Conservation (phyloP, 2,113 vertebrate species). For the Thomomys bottae region DNA sequence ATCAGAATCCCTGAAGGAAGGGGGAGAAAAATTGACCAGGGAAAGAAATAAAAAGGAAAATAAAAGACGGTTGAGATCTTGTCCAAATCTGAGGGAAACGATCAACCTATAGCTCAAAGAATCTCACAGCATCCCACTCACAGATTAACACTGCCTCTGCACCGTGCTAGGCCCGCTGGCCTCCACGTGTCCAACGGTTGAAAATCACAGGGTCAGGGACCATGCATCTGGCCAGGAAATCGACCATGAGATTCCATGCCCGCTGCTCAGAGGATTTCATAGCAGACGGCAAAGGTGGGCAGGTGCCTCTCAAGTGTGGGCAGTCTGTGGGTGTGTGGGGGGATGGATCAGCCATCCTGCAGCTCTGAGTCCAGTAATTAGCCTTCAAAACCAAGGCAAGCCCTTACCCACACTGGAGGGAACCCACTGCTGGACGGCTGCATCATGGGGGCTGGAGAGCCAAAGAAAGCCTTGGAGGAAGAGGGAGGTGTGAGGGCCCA, state of each 20-base stretch:
- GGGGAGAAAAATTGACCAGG: too few species aligned
- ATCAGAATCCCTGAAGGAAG: neutral
- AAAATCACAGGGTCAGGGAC: neutral
- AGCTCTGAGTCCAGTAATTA: neutral
- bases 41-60: neutral
- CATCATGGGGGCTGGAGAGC: too few species aligned
- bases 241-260: neutral
- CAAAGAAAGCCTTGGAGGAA: too few species aligned
- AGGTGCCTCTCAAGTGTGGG: too few species aligned
- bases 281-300: too few species aligned
- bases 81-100: neutral
- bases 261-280: rapidly evolving
- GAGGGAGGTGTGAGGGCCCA: neutral
- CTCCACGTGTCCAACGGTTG: neutral
- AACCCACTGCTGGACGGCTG: neutral
- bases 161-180: too few species aligned
- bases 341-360: neutral
- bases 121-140: neutral
- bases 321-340: too few species aligned
- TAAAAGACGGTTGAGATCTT: neutral
- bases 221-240: rapidly evolving
- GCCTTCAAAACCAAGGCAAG: neutral
- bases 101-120: neutral
- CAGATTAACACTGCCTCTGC: too few species aligned
- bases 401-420: neutral